A percentile compares a stretch with the other conserved stretches of the same genome.
phyloP scores from a whole-genome alignment of 2,797 vertebrate genomes.

The Sebastes taczanowskii region DNA sequence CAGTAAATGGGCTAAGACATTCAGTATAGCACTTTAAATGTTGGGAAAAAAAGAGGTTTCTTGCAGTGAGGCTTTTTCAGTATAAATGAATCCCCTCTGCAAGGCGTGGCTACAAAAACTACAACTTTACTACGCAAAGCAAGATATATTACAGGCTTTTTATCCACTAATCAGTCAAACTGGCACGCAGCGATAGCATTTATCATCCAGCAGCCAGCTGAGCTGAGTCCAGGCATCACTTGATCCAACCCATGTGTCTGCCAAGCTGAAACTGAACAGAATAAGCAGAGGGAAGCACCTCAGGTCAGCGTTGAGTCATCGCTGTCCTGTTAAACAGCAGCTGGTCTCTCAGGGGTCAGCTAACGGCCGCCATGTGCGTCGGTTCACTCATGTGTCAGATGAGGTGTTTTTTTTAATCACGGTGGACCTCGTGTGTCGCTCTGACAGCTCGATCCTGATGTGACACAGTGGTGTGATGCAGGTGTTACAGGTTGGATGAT shows the following conservation, averaged over 20 bases:
- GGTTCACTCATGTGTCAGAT: constrained; percentile 20
- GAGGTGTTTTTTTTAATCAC: neutral
- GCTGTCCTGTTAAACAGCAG: constrained; percentile 17
- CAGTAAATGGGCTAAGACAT: neutral
- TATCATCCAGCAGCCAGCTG: constrained; percentile 21
- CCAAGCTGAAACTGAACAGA: constrained; percentile 28
- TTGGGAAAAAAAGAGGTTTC: neutral
- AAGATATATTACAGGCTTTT: neutral
- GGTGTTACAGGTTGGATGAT: neutral
- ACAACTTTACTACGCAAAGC: neutral
- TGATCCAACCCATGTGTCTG: constrained; percentile 26
- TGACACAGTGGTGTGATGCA: neutral
- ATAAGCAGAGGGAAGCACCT: constrained; percentile 6
- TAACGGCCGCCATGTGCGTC: constrained; percentile 17
- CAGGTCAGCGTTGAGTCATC: constrained; percentile 44
- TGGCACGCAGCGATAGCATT: neutral
- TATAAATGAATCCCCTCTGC: neutral
- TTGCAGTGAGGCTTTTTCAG: neutral
- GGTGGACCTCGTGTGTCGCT: neutral
- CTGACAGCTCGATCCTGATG: constrained; percentile 3
- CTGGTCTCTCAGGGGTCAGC: constrained; percentile 36
- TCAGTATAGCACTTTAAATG: neutral
- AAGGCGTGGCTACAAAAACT: neutral
- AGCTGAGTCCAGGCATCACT: constrained; percentile 13
- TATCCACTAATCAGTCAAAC: constrained; percentile 2